Conservation (phyloP, 2,888 invertebrate genomes). For the Eretmocerus hayati region DNA sequence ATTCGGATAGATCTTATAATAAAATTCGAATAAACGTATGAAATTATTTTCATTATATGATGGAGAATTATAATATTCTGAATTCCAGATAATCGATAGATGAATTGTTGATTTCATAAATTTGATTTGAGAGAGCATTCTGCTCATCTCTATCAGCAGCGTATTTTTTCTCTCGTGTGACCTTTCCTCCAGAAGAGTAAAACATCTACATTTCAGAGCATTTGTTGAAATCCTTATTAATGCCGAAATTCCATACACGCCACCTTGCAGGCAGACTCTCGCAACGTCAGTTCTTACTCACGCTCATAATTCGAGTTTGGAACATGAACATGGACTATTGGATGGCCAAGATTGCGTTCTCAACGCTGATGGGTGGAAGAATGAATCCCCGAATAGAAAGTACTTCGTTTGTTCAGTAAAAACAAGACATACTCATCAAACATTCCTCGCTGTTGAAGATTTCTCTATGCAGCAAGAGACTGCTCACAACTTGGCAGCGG, state of each 20-base stretch:
- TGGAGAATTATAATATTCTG: too few relatives aligned
- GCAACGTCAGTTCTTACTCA: not conserved
- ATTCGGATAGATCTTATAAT: too few relatives aligned
- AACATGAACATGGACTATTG: not conserved
- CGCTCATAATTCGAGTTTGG: not conserved
- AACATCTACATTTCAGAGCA: not conserved
- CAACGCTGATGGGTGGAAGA: constrained; percentile 1
- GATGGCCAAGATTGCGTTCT: not conserved
- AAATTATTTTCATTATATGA: too few relatives aligned
- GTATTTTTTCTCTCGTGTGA: constrained; percentile 3
- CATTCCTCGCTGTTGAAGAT: not conserved
- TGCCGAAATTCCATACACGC: not conserved
- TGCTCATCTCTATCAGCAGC: too few relatives aligned
- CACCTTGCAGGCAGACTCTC: not conserved
- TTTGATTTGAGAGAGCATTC: too few relatives aligned
- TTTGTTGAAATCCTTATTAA: not conserved
- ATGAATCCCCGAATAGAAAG: not conserved
- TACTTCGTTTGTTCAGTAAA: not conserved
- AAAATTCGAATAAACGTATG: too few relatives aligned
- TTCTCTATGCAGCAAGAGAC: not conserved
- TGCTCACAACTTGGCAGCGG: not conserved
- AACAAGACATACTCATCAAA: not conserved
- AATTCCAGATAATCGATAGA: too few relatives aligned
- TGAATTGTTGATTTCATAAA: too few relatives aligned
- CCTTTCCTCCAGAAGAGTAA: not conserved